Evolutionary conservation across 2,113 vertebrate species (phyloP).

Genomic region (Platysternon megacephalum): DNA sequence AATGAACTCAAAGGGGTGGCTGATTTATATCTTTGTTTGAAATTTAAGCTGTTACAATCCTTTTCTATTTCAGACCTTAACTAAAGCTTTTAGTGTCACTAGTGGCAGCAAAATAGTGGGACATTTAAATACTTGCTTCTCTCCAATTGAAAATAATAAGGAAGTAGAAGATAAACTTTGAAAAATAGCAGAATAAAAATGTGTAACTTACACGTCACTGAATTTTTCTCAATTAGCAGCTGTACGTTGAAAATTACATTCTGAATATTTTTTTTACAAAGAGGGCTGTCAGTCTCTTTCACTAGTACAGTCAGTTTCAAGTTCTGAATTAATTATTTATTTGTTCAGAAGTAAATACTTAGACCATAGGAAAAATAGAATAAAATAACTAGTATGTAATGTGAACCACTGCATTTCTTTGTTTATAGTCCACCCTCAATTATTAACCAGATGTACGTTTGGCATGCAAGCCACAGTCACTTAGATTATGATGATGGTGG

Average conservation of each 20-base stretch:
- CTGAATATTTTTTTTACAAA: background rate
- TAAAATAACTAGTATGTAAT: background rate
- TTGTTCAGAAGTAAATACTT: background rate
- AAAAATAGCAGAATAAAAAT: background rate
- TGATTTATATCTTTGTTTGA: conserved; percentile 18
- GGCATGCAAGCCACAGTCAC: background rate
- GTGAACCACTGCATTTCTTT: background rate
- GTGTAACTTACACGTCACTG: background rate
- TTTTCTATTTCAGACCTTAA: background rate
- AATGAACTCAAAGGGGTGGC: background rate
- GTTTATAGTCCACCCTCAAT: background rate
- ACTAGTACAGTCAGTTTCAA: background rate
- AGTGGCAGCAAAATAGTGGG: background rate
- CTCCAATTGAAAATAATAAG: background rate
- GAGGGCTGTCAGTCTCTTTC: background rate
- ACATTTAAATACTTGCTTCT: background rate
- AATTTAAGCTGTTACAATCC: background rate
- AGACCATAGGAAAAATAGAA: background rate
- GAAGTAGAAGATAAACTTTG: background rate
- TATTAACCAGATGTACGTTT: background rate
- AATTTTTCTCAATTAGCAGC: background rate
- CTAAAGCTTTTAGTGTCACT: background rate
- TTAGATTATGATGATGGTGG: background rate
- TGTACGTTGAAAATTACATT: background rate
- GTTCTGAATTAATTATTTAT: background rate